Evolutionary conservation across 2,888 invertebrate genomes (phyloP).

Genomic region (Epirrhoe alternata): DNA sequence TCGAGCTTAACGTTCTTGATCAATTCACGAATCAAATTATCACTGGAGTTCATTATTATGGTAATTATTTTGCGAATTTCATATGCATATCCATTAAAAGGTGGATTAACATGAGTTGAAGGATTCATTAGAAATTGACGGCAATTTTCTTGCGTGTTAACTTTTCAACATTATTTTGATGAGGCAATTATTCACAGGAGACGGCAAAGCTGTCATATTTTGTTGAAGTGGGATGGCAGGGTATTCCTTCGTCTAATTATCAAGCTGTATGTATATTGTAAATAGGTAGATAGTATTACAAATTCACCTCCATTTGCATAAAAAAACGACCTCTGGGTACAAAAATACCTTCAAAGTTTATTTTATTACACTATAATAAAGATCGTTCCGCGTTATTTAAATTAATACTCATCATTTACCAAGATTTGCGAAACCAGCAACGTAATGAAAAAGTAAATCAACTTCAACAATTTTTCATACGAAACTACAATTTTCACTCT

Average conservation of each 20-base stretch:
- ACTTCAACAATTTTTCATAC: constrained; percentile 6
- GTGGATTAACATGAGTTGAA: neutral
- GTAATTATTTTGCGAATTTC: constrained; percentile 3
- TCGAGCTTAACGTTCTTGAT: neutral
- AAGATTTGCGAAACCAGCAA: constrained; percentile 2
- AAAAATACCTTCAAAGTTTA: neutral
- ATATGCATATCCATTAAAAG: constrained; percentile 1
- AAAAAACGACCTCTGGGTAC: neutral
- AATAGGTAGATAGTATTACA: too few species aligned
- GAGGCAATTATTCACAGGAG: neutral
- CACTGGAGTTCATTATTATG: constrained; percentile 2
- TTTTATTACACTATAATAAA: neutral
- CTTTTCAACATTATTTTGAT: neutral
- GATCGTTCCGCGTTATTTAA: constrained; percentile 2
- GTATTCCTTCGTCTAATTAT: too few species aligned
- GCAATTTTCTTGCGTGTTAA: neutral
- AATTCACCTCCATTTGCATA: neutral
- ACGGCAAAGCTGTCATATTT: too few species aligned
- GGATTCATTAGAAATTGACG: neutral
- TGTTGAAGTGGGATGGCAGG: too few species aligned
- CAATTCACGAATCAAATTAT: neutral
- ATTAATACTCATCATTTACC: constrained; percentile 2
- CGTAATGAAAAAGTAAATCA: constrained; percentile 18
- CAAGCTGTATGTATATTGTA: too few species aligned
- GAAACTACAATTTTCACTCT: constrained; percentile 12